Conservation (phyloP, 2,888 invertebrate genomes). For the Tinea trinotella region DNA sequence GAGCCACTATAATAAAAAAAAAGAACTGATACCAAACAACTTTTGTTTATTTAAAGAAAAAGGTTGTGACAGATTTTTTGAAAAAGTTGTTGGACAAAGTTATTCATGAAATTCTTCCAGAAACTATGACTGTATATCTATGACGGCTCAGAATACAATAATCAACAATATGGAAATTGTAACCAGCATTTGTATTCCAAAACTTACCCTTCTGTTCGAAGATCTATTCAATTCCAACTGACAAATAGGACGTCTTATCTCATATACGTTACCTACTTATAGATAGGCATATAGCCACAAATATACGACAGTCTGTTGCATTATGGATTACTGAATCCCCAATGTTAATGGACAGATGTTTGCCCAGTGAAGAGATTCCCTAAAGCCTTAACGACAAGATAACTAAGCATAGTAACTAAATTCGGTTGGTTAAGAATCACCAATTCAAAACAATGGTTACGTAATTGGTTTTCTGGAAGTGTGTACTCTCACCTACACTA, state of each 20-base stretch:
- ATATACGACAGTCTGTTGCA: background rate
- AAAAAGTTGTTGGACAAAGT: too few relatives aligned
- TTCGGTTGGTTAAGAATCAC: too few relatives aligned
- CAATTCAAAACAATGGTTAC: too few relatives aligned
- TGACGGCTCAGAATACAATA: background rate
- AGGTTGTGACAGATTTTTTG: too few relatives aligned
- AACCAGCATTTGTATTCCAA: background rate
- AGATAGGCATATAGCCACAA: background rate
- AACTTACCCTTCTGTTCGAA: slow-evolving; percentile 1
- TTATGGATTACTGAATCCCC: slow-evolving; percentile 1
- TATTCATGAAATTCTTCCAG: background rate
- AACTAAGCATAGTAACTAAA: too few relatives aligned
- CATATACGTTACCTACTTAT: background rate
- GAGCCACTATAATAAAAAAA: too few relatives aligned
- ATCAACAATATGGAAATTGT: slow-evolving; percentile 6
- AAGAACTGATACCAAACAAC: too few relatives aligned
- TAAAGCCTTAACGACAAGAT: too few relatives aligned
- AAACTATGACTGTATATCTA: background rate
- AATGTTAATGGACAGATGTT: background rate
- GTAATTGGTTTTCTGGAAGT: too few relatives aligned
- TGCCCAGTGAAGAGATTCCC: background rate
- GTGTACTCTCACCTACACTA: too few relatives aligned
- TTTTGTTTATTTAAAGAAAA: too few relatives aligned
- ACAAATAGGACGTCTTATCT: background rate
- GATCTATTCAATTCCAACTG: background rate